These are phyloP conservation scores for Parazoanthus swiftii DNA, from an alignment of 92 coral and sea anemone species.

Conservation along the genomic window DNA sequence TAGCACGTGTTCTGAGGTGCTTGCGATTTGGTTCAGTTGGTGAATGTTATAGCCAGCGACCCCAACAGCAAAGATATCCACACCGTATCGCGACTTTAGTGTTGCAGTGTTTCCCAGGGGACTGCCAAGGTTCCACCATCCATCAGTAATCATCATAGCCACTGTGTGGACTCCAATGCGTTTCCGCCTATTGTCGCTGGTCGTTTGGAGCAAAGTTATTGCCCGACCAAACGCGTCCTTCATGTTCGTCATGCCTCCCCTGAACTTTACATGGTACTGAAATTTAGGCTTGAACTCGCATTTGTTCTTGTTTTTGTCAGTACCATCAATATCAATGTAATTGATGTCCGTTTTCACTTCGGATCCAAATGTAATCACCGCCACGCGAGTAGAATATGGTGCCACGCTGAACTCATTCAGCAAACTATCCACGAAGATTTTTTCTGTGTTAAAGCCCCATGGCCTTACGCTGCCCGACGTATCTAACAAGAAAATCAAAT, in stretches of 20 bases:
- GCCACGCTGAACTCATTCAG: slow-evolving; percentile 92
- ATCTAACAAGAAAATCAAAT: slow-evolving; percentile 78
- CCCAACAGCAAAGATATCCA: slow-evolving; percentile 86
- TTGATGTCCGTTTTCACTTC: slow-evolving; percentile 75
- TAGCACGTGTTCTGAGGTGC: slow-evolving; percentile 63
- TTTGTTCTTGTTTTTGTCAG: slow-evolving; percentile 71
- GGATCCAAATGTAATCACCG: slow-evolving; percentile 78
- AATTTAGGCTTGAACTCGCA: slow-evolving; percentile 90
- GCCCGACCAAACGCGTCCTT: slow-evolving; percentile 59
- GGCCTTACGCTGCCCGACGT: slow-evolving; percentile 90
- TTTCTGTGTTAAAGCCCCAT: slow-evolving; percentile 77
- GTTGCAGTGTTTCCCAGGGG: slow-evolving; percentile 62
- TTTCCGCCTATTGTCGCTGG: slow-evolving; percentile 51
- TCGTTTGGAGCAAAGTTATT: slow-evolving; percentile 50
- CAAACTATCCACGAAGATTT: slow-evolving; percentile 80
- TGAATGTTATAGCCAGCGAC: slow-evolving; percentile 64
- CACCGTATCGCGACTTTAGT: slow-evolving; percentile 54
- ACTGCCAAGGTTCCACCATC: slow-evolving; percentile 78
- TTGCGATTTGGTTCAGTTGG: slow-evolving; percentile 78
- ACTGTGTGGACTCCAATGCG: slow-evolving; percentile 84
- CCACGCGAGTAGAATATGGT: slow-evolving; percentile 87
- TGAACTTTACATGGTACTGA: slow-evolving; percentile 65
- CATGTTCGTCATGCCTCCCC: slow-evolving; percentile 82
- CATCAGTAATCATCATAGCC: slow-evolving; percentile 90
- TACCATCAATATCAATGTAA: slow-evolving; percentile 78